These are phyloP conservation scores for Sabatieria punctata DNA, from an alignment of 2,888 invertebrate genomes.

Conservation along the genomic window DNA sequence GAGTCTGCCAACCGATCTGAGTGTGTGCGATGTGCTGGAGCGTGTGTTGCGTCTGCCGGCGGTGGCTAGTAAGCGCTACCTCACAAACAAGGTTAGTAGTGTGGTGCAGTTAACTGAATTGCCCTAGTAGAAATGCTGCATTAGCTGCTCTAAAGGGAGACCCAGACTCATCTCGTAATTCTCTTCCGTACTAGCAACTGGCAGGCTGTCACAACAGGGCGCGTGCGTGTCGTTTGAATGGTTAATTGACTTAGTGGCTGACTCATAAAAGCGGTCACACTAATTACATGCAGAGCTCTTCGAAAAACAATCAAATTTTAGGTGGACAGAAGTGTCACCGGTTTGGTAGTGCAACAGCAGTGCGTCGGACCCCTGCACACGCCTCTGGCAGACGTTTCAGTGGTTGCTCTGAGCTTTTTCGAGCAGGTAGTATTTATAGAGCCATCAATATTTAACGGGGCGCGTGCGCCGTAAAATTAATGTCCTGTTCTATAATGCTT, in stretches of 20 bases:
- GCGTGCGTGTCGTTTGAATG: too few species aligned
- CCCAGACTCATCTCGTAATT: too few species aligned
- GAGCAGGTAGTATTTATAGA: slow-evolving; percentile 42
- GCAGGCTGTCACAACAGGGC: too few species aligned
- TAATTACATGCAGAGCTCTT: too few species aligned
- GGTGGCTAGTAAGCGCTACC: slow-evolving; percentile 80
- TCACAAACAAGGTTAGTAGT: slow-evolving; percentile 80
- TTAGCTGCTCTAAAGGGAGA: too few species aligned
- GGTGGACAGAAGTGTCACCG: slow-evolving; percentile 63
- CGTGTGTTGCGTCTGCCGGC: slow-evolving; percentile 64
- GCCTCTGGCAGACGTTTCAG: slow-evolving; percentile 80
- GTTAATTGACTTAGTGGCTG: too few species aligned
- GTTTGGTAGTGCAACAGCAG: slow-evolving; percentile 88
- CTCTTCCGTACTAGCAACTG: too few species aligned
- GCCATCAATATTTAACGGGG: background rate
- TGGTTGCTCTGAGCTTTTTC: slow-evolving; percentile 62
- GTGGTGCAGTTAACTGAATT: too few species aligned
- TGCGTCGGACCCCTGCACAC: slow-evolving; percentile 93
- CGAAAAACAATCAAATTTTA: slow-evolving; percentile 14
- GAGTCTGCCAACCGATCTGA: slow-evolving; percentile 42
- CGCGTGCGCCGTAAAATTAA: too few species aligned
- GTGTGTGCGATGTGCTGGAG: slow-evolving; percentile 51
- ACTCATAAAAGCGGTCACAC: too few species aligned
- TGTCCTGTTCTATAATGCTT: too few species aligned
- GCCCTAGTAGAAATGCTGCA: too few species aligned